Percentiles rank a stretch among this genome's conserved stretches.
These are phyloP conservation scores for Ypsolopha sequella DNA, from an alignment of 2,888 invertebrate genomes.

Conservation along the genomic window DNA sequence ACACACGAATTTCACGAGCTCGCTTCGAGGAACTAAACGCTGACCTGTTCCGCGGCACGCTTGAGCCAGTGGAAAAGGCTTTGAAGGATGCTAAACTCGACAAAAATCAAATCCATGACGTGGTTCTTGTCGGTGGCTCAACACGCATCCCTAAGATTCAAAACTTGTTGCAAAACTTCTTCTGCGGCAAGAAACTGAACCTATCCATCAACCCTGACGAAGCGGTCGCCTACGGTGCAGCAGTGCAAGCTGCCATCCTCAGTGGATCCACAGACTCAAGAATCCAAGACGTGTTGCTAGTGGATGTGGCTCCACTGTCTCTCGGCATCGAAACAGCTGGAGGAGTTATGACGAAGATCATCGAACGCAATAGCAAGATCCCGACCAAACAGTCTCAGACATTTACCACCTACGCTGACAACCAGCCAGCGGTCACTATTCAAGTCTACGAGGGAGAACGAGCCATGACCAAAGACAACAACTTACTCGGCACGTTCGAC, in stretches of 20 bases:
- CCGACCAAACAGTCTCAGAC: constrained; percentile 80
- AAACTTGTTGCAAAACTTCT: constrained; percentile 79
- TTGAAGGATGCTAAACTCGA: constrained; percentile 83
- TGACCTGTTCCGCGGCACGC: constrained; percentile 78
- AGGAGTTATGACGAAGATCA: constrained; percentile 83
- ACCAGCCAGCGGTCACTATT: constrained; percentile 81
- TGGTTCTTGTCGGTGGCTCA: constrained; percentile 86
- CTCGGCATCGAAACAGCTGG: constrained; percentile 85
- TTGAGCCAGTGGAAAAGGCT: constrained; percentile 84
- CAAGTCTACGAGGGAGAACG: constrained; percentile 85
- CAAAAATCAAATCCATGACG: constrained; percentile 80
- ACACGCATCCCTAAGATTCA: constrained; percentile 86
- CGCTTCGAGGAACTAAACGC: constrained; percentile 82
- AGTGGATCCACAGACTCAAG: constrained; percentile 78
- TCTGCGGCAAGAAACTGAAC: constrained; percentile 79
- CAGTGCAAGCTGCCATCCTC: constrained; percentile 80
- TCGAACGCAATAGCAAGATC: constrained; percentile 79
- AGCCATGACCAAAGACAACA: constrained; percentile 85
- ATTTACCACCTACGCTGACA: constrained; percentile 86
- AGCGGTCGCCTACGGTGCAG: constrained; percentile 84
- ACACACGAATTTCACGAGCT: constrained; percentile 80
- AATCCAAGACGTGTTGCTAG: constrained; percentile 76
- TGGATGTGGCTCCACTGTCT: constrained; percentile 74
- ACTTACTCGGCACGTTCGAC: constrained; percentile 74
- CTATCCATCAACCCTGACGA: constrained; percentile 85